phyloP scores from a whole-genome alignment of 2,113 vertebrate species.

The Tauraco erythrolophus region DNA sequence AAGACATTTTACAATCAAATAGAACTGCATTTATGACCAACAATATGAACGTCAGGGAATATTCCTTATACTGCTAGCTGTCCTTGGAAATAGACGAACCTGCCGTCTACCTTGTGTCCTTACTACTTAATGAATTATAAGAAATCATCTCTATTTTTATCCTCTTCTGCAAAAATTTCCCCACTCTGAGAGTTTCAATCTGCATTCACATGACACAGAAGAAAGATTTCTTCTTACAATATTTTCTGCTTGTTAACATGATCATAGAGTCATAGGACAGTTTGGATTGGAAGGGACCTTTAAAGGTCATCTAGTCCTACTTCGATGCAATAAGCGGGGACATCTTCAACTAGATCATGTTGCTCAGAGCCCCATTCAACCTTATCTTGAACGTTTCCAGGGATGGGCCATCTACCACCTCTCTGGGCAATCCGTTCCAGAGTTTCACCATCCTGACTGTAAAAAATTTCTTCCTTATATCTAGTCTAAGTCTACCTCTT shows the following conservation, averaged over 20 bases:
- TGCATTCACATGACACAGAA: neutral
- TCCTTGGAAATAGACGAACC: neutral
- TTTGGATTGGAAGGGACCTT: too few species aligned
- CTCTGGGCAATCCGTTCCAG: too few species aligned
- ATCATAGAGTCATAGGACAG: neutral
- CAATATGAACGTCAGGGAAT: neutral
- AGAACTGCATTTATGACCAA: neutral
- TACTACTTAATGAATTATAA: neutral
- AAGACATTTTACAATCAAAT: neutral
- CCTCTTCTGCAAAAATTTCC: neutral
- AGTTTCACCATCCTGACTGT: too few species aligned
- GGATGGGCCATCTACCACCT: too few species aligned
- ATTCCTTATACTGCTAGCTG: neutral
- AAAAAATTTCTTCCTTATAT: too few species aligned
- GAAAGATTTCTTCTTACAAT: neutral
- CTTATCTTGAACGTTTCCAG: too few species aligned
- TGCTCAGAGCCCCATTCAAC: too few species aligned
- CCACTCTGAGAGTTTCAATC: neutral
- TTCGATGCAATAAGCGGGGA: too few species aligned
- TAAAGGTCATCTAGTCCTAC: too few species aligned
- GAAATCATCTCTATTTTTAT: neutral
- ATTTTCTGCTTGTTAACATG: neutral
- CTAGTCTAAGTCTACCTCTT: too few species aligned
- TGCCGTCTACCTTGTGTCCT: neutral
- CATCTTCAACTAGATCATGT: too few species aligned